Percentiles rank a stretch among this genome's conserved stretches.
Evolutionary conservation across 2,888 invertebrate genomes (phyloP).

Genomic region (Punctoribates punctum): DNA sequence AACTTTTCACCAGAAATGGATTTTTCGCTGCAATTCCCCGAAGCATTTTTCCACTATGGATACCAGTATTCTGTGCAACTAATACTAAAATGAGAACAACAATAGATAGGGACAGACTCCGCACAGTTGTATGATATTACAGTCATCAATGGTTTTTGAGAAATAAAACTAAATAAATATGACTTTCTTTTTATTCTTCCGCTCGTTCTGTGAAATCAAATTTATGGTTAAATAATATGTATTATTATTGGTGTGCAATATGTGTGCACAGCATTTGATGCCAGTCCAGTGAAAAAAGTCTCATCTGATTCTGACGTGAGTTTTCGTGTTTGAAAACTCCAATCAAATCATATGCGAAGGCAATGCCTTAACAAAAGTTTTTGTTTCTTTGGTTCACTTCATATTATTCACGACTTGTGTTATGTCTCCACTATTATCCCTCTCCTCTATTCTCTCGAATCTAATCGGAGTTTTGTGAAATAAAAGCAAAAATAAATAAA

Average conservation of each 20-base stretch:
- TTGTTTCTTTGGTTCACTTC: no score
- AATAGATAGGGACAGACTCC: background rate
- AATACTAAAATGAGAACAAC: background rate
- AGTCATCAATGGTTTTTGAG: no score
- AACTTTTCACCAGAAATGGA: conserved; percentile 25
- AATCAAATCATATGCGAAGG: no score
- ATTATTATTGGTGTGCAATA: background rate
- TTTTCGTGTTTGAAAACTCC: no score
- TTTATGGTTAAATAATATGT: background rate
- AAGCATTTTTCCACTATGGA: conserved; percentile 5
- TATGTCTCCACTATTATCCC: no score
- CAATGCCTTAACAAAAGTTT: no score
- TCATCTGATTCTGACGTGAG: background rate
- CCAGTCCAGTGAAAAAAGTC: no score
- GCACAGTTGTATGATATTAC: no score
- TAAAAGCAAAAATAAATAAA: no score
- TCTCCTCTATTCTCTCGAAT: no score
- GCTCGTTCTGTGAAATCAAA: background rate
- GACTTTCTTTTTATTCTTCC: background rate
- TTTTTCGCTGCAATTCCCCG: background rate
- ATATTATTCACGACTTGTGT: no score
- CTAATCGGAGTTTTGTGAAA: no score
- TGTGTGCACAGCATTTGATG: background rate
- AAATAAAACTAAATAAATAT: background rate
- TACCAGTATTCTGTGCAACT: background rate